These are phyloP conservation scores for Ellobium chinense DNA, from an alignment of 2,888 invertebrate genomes.

Conservation along the genomic window DNA sequence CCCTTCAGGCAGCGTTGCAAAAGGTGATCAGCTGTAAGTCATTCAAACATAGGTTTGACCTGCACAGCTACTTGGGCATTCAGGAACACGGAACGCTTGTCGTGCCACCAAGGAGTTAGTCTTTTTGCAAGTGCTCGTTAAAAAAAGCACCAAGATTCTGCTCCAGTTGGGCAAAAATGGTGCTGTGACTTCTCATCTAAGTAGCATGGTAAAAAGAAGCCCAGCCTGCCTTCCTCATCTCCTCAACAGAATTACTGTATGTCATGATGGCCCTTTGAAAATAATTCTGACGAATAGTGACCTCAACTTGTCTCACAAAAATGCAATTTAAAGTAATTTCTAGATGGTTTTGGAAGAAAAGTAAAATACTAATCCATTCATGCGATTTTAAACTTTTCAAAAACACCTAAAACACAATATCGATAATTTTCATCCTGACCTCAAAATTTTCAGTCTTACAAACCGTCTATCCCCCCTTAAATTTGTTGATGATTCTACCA, in stretches of 20 bases:
- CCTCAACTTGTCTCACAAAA: background rate
- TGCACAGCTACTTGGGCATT: background rate
- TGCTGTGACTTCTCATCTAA: too few species aligned
- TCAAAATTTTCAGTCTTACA: background rate
- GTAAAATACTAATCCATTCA: background rate
- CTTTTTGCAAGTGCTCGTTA: too few species aligned
- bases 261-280: too few species aligned
- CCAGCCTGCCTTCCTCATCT: too few species aligned
- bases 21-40: background rate
- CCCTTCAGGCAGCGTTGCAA: background rate
- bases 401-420: background rate
- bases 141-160: too few species aligned
- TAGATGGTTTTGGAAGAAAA: background rate
- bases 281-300: background rate
- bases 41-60: background rate
- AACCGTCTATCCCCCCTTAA: background rate
- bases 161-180: too few species aligned
- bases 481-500: too few species aligned
- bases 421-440: background rate
- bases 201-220: too few species aligned
- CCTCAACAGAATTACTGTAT: too few species aligned
- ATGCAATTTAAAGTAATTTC: background rate
- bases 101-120: too few species aligned
- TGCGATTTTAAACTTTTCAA: background rate
- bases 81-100: too few species aligned